A percentile compares a stretch with the other conserved stretches of the same genome.
Conservation (phyloP, 2,888 invertebrate genomes). For the Drosophila colorata region DNA sequence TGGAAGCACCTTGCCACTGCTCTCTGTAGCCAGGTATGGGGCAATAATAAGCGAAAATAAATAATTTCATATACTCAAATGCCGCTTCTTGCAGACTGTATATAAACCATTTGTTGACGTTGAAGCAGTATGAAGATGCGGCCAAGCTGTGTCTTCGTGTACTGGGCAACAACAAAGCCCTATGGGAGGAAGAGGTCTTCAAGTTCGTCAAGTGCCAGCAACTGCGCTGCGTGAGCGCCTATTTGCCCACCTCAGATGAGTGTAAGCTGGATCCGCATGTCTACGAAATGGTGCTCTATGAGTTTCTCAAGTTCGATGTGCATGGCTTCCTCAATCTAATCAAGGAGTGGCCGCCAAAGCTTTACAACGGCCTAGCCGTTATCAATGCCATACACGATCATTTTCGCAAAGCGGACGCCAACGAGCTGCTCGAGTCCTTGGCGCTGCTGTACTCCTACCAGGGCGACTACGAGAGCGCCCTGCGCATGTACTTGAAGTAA, state of each 20-base stretch:
- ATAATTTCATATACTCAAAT: not conserved
- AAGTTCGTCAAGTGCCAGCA: conserved; percentile 95
- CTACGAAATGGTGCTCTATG: conserved; percentile 97
- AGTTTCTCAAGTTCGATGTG: conserved; percentile 94
- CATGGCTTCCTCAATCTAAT: conserved; percentile 93
- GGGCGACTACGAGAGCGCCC: conserved; percentile 95
- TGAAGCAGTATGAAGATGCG: conserved; percentile 91
- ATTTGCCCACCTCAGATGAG: conserved; percentile 91
- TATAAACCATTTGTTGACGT: conserved; percentile 91
- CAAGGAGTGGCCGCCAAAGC: conserved; percentile 93
- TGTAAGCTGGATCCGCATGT: conserved; percentile 92
- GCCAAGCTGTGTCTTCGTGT: conserved; percentile 94
- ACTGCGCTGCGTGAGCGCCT: conserved; percentile 91
- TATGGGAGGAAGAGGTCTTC: conserved; percentile 97
- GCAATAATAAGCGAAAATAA: not conserved
- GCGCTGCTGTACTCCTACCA: conserved; percentile 95
- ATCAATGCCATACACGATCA: conserved; percentile 94
- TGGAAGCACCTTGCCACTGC: conserved; percentile 86
- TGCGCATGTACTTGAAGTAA: conserved; percentile 94
- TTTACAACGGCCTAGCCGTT: conserved; percentile 93
- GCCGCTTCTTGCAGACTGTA: conserved; percentile 87
- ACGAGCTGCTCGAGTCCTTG: conserved; percentile 92
- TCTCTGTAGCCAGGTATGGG: conserved; percentile 82
- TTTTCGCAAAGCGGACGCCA: conserved; percentile 90
- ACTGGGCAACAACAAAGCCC: conserved; percentile 91